Percentiles rank a stretch among this genome's conserved stretches.
Evolutionary conservation across 2,113 vertebrate genomes (phyloP).

Genomic region (Neolamprologus tretocephalus): DNA sequence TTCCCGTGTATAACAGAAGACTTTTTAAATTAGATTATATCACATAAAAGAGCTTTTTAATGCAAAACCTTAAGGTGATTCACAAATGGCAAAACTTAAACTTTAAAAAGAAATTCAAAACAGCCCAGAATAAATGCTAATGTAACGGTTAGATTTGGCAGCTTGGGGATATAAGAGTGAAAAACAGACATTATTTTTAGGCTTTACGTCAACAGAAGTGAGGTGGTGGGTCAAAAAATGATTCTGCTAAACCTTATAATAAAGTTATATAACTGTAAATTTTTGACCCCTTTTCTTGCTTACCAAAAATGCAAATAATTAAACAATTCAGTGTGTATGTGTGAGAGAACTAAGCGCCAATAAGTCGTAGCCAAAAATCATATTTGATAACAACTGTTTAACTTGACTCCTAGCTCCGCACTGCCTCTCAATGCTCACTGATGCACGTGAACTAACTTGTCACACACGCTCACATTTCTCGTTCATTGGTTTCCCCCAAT

Average conservation of each 20-base stretch:
- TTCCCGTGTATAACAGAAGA: neutral
- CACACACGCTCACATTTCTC: neutral
- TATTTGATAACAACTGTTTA: neutral
- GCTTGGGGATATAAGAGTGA: neutral
- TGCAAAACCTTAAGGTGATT: neutral
- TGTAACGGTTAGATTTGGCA: neutral
- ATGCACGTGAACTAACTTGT: neutral
- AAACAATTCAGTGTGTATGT: neutral
- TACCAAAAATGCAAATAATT: neutral
- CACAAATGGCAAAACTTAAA: neutral
- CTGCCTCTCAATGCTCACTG: neutral
- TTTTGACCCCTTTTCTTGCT: neutral
- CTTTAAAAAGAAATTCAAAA: neutral
- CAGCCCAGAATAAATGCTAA: neutral
- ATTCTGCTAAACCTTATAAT: neutral
- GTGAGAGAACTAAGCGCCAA: neutral
- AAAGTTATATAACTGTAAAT: neutral
- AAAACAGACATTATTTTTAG: neutral
- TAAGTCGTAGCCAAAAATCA: neutral
- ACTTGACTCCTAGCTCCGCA: neutral
- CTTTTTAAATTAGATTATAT: neutral
- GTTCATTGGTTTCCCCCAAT: neutral
- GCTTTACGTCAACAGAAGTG: neutral
- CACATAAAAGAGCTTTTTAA: neutral
- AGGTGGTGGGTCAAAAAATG: neutral